Base-by-base conservation (phyloP, 2,888 invertebrate genomes). In the Abrostola triplasia region DNA sequence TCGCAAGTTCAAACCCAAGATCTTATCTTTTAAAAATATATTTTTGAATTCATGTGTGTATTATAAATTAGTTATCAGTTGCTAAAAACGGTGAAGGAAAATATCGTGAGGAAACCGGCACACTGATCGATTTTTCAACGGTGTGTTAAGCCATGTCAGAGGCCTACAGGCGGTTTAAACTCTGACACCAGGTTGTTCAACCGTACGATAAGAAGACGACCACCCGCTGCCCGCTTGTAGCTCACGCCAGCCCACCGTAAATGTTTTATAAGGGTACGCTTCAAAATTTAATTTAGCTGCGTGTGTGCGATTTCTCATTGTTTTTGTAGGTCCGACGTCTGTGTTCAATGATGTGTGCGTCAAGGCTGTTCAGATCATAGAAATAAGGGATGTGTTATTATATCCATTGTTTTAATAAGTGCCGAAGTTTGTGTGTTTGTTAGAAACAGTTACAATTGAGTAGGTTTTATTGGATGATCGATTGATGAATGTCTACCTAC, bases 201-300 rank as follows among this genome's bases (percentile, higher is more conserved):
- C n/a, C n/a, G n/a, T n/a, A n/a, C n/a, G n/a, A n/a, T n/a, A n/a
- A n/a, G n/a, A n/a, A n/a, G n/a, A n/a, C n/a, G n/a, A n/a, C n/a
- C n/a, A n/a, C n/a, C n/a, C 51, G 64, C 53, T 41, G 24, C 8
- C 35, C 49, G 55, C 66, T 72, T 68, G 53, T 62, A 10, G 35
- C 65, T 59, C 6, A 40, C 13, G 50, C 61, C 57, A 67, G 37
- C 62, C 37, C 38, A 62, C 63, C 78, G 82, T 88, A 82, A 88
- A 89, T 89, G 87, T 89, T 89, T 89, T 86, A 89, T 88, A 87
- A 85, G 86, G 87, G 86, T 81, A 83, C 83, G 76, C 87, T 88
- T 89, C 88, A 88, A 88, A 89, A 89, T 89, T 89, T 88, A 89
- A 89, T 89, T 88, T 87, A 83, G 84, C 80, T 68, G 69, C 78